Conservation (phyloP, 2,113 vertebrate species). For the human region GRCh38 chr16:50680501-50681000, state of each 20-base stretch:
- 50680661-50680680: background rate
- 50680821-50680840: background rate
- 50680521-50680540: background rate
- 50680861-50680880: background rate
- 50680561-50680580: background rate
- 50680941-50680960: background rate
- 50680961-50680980: background rate
- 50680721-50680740: background rate
- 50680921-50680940: background rate
- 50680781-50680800: background rate
- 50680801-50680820: background rate
- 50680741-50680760: background rate
- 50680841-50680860: background rate
- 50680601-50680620: background rate
- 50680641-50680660: fast-evolving
- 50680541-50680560: background rate
- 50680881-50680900: background rate
- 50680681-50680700: background rate
- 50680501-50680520: fast-evolving
- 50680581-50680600: background rate
- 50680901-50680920: background rate
- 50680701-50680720: background rate
- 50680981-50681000: background rate
- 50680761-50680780: background rate
- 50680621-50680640: background rate